Conservation (phyloP, 30 jellyfish, hydroid and myxozoan genomes). For the Aurelia aurita complex sp. Pacific region DNA sequence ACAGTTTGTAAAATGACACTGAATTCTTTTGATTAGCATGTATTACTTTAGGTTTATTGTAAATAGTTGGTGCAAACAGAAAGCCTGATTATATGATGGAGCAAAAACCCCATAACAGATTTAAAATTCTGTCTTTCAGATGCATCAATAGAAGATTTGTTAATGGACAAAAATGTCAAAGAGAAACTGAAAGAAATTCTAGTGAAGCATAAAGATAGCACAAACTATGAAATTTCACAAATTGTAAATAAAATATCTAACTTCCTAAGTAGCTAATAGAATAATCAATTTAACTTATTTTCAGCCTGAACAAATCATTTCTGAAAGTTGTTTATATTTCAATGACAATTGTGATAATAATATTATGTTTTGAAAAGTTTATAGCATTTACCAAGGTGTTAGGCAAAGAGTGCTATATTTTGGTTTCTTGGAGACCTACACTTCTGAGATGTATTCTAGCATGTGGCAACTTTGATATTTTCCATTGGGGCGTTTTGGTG, state of each 20-base stretch:
- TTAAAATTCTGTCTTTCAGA: neutral
- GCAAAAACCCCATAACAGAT: too few species aligned
- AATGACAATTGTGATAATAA: neutral
- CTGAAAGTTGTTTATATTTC: neutral
- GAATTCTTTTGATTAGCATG: too few species aligned
- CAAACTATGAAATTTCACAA: constrained; percentile 75
- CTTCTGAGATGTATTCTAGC: too few species aligned
- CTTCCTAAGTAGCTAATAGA: neutral
- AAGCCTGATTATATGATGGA: too few species aligned
- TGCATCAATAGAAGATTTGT: neutral
- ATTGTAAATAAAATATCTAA: constrained; percentile 17
- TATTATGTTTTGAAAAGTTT: neutral
- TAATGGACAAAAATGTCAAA: neutral
- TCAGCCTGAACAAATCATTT: neutral
- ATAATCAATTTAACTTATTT: neutral
- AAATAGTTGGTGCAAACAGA: too few species aligned
- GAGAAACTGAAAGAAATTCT: constrained; percentile 22
- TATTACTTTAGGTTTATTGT: too few species aligned
- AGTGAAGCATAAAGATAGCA: constrained; percentile 43
- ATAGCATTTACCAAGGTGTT: neutral
- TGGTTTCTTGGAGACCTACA: too few species aligned
- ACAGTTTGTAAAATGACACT: too few species aligned
- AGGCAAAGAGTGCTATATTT: too few species aligned
- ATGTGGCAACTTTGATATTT: too few species aligned
- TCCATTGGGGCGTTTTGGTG: too few species aligned